Conservation (phyloP, 92 coral and sea anemone species). For the Parazoanthus swiftii region DNA sequence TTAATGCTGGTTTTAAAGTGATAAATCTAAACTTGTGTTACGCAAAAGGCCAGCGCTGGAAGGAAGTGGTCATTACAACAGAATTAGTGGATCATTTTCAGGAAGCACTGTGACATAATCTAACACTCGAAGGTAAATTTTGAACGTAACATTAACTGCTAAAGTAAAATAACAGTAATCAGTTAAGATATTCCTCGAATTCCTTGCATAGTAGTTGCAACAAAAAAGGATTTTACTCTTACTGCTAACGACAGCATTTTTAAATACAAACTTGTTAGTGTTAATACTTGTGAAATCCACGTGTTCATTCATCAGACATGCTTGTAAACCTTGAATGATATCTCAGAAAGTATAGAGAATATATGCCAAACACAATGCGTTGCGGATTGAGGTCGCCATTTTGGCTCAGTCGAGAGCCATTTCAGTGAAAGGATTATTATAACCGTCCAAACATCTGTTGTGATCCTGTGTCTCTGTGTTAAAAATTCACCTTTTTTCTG, state of each 20-base stretch:
- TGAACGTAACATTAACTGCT: background rate
- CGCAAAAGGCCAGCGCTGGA: slow-evolving; percentile 25
- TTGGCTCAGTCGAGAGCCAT: too few relatives aligned
- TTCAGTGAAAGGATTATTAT: too few relatives aligned
- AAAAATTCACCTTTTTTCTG: too few relatives aligned
- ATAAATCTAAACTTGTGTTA: background rate
- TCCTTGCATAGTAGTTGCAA: background rate
- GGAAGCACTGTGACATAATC: slow-evolving; percentile 12
- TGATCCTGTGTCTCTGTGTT: too few relatives aligned
- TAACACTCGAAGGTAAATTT: background rate
- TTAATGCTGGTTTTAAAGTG: background rate
- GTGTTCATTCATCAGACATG: too few relatives aligned
- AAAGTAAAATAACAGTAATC: background rate
- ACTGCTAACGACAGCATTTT: background rate
- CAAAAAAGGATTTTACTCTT: background rate
- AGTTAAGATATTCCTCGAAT: background rate
- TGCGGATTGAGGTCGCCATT: too few relatives aligned
- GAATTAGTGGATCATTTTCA: slow-evolving; percentile 22
- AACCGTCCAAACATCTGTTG: too few relatives aligned
- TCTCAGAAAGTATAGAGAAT: too few relatives aligned
- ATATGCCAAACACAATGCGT: too few relatives aligned
- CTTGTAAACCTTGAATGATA: too few relatives aligned
- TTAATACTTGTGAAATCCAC: background rate
- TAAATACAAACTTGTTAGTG: background rate
- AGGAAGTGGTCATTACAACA: slow-evolving; percentile 32